Base-by-base conservation (phyloP, 2,113 vertebrate species). In the Austrofundulus limnaeus region DNA sequence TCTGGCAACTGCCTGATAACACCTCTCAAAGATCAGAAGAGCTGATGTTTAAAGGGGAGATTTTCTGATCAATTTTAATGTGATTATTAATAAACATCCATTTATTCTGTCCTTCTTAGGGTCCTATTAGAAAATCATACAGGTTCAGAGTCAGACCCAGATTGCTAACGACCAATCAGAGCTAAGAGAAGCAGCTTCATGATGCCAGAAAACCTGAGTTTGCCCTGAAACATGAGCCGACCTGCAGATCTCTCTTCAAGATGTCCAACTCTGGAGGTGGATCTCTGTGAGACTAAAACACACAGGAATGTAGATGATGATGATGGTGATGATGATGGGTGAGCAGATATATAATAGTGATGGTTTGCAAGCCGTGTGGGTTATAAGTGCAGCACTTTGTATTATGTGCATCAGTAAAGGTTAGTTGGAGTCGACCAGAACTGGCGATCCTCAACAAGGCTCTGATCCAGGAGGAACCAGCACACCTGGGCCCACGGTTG, bases 321-420 rank as follows among this genome's bases (percentile, higher is more conserved):
- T 38, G 50, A 34, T 49, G 38, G 16, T 38, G 61, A 31, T 16
- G 45, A 11, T 25, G 23, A n/a, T n/a, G 16, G 15, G 50, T 52
- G 37, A 25, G 39, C 14, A 20, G 61, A 72, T 49, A 42, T 37
- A 23, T n/a, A 6, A 57, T n/a, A 45, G 49, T 13, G 66, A n/a
- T 42, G 71, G 14, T 42, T 60, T 66, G 58, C 75, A 69, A 86
- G 82, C 81, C 39, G 47, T 70, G 55, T 58, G 49, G 72, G 46
- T 49, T 81, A 79, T 62, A 82, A 59, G 83, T 68, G 79, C 70
- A 67, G 67, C 52, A 72, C 61, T 66, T 34, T 75, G 57, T 65
- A 58, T 49, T 28, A 51, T 37, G 66, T 77, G 79, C 63, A 51
- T 80, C 41, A 13, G 64, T 53, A 58, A 20, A 21, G 53, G 70